Conservation (phyloP, 2,113 vertebrate genomes). For the Ophiodon elongatus region DNA sequence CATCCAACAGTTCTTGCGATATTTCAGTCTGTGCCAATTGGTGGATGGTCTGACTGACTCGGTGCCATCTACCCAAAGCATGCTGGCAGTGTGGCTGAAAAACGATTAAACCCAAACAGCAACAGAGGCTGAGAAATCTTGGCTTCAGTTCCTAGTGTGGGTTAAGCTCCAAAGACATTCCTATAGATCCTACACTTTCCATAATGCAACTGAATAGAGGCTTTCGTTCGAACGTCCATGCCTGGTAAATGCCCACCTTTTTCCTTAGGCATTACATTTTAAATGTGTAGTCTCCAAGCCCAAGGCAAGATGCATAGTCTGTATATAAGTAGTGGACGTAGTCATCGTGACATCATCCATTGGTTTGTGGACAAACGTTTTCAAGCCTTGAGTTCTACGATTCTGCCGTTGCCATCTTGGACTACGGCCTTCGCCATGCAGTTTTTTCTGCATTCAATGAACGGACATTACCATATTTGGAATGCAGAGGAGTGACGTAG, state of each 20-base stretch:
- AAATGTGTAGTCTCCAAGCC: not conserved
- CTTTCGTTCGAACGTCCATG: not conserved
- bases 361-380: no score
- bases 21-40: not conserved
- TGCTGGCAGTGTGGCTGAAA: not conserved
- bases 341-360: no score
- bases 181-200: not conserved
- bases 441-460: no score
- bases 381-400: no score
- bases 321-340: no score
- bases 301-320: no score
- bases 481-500: no score
- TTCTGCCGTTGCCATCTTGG: no score
- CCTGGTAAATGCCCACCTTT: not conserved
- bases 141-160: not conserved
- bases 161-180: not conserved
- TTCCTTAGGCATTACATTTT: not conserved
- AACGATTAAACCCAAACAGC: not conserved
- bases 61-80: not conserved
- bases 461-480: no score
- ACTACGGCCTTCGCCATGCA: no score
- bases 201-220: not conserved
- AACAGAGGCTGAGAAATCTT: not conserved
- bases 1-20: not conserved
- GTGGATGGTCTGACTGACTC: not conserved